These are phyloP conservation scores for Andrena fulva DNA, from an alignment of 2,888 invertebrate genomes.

Conservation along the genomic window DNA sequence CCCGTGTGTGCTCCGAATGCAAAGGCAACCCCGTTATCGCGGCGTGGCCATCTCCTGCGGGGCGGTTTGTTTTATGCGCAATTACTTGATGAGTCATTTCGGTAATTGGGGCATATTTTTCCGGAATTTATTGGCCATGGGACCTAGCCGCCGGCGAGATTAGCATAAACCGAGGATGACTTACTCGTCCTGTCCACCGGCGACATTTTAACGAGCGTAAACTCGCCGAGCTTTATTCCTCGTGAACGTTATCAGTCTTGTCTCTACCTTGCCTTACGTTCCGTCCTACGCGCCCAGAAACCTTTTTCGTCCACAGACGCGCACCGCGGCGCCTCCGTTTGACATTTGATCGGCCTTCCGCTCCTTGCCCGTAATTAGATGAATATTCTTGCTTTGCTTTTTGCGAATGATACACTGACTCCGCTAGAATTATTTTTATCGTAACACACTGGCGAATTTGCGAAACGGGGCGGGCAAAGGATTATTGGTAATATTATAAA, in stretches of 20 bases:
- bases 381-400: not conserved
- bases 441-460: no score
- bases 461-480: no score
- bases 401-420: not conserved
- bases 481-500: no score
- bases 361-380: constrained; percentile 40
- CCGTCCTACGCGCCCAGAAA: constrained; percentile 59
- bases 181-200: constrained; percentile 72
- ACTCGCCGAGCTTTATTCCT: constrained; percentile 77
- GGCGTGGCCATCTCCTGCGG: constrained; percentile 71
- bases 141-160: constrained; percentile 69
- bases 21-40: constrained; percentile 74
- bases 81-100: constrained; percentile 84
- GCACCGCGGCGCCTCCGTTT: constrained; percentile 62
- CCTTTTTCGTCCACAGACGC: constrained; percentile 48
- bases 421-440: no score
- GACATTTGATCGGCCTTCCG: constrained; percentile 66
- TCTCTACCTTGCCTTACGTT: constrained; percentile 64
- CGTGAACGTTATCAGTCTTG: constrained; percentile 73
- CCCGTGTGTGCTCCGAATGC: constrained; percentile 79
- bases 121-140: constrained; percentile 78
- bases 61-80: constrained; percentile 79
- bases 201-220: constrained; percentile 80
- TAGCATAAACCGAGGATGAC: constrained; percentile 80
- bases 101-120: constrained; percentile 83